Evolutionary conservation across 2,888 invertebrate species (phyloP).

Genomic region (Ophioninae sp.): DNA sequence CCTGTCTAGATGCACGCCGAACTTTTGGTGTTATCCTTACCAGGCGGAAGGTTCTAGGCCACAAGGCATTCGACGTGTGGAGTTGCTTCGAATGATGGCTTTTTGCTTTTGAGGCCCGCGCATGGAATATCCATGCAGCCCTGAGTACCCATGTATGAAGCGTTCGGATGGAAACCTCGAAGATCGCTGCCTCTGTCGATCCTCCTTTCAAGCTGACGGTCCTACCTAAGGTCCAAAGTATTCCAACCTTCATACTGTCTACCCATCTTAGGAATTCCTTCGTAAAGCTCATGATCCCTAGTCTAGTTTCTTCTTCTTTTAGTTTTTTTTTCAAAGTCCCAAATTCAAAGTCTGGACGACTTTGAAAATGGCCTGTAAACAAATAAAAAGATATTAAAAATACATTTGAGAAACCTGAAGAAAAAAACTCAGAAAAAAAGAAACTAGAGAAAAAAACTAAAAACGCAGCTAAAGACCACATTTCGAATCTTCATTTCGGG

Average conservation of each 20-base stretch:
- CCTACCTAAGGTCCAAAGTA: neutral
- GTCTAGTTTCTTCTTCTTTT: too few species aligned
- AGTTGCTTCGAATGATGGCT: neutral
- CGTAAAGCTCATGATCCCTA: conserved; percentile 5
- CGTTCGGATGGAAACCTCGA: neutral
- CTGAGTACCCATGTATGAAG: neutral
- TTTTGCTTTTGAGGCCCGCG: neutral
- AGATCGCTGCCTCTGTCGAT: neutral
- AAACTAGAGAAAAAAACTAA: too few species aligned
- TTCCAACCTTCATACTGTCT: conserved; percentile 13
- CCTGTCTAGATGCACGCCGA: conserved; percentile 34
- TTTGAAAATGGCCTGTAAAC: conserved; percentile 15
- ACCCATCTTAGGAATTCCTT: conserved; percentile 9
- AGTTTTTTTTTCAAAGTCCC: too few species aligned
- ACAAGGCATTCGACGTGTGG: neutral
- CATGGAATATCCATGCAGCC: neutral
- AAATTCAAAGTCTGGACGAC: too few species aligned
- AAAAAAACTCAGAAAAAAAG: too few species aligned
- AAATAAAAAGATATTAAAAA: too few species aligned
- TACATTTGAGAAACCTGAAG: too few species aligned
- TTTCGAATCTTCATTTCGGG: too few species aligned
- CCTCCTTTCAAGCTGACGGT: conserved; percentile 23
- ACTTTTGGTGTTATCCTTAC: neutral
- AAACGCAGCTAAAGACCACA: too few species aligned
- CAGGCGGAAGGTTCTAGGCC: conserved; percentile 3